Evolutionary conservation across 2,888 invertebrate genomes (phyloP), one percentile per base, ranked within the genome.

Genomic region (Drosophila pegasa): DNA sequence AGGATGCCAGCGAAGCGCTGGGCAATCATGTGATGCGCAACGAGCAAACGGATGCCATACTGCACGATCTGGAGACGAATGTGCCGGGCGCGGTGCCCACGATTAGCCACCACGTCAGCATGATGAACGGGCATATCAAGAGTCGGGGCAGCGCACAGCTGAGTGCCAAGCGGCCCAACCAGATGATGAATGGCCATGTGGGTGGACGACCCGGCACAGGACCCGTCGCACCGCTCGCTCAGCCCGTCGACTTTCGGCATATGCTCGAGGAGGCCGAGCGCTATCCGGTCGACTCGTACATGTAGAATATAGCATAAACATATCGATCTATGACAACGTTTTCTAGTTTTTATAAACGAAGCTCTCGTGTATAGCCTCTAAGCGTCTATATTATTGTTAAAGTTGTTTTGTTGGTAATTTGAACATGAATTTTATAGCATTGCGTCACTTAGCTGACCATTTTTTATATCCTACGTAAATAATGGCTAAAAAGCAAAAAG

Each of bases 41-140:
- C 56, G 87, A 90, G 48, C 89, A 90, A 72, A 90, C 90, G 18
- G 91, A 92, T 78, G 86, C 91, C 18, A 90, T 92, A 41, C 63
- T 92, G 4, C 91, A 92, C 16, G 92, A 92, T 71, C 72, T 92
- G 63, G 92, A 92, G 65, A 91, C 91, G 31, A 91, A 91, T 81
- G 89, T 92, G 47, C 92, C 92, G 9, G 92, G 92, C 29, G 88
- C 90, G 52, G 92, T 92, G 79, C 92, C 92, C 80, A 92, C 92
- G n/a, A 92, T 92, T 40, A 92, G 93, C 66, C 92, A 92, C 71
- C 92, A 92, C 78, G 92, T 92, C 27, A 92, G 92, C 81, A 88
- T 92, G 80, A 90, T 91, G 87, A 92, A 92, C 79, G 92, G 92
- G 10, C 90, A 92, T 74, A 76, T 92, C 6, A 91, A 91, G 71